Conservation (phyloP, 2,888 invertebrate genomes). For the Frankliniella fusca region DNA sequence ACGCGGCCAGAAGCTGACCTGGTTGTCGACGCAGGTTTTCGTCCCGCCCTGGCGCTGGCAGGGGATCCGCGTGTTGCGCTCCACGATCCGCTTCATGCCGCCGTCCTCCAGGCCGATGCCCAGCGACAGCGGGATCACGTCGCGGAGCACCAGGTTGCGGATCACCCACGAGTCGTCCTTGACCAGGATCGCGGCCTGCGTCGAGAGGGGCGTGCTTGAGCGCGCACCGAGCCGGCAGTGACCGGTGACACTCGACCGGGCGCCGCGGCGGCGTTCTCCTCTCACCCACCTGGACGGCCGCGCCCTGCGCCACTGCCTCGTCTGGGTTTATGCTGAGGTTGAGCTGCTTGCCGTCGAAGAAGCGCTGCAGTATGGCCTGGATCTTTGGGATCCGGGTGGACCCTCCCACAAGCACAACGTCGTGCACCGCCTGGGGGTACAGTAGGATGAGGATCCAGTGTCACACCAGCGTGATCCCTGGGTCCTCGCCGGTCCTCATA, state of each 20-base stretch:
- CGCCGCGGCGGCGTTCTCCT: too few species aligned
- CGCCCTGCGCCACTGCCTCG: slow-evolving; percentile 20
- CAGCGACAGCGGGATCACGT: slow-evolving; percentile 42
- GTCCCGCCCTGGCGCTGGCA: slow-evolving; percentile 22
- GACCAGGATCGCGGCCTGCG: slow-evolving; percentile 16
- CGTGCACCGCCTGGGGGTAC: slow-evolving; percentile 2
- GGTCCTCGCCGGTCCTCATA: neutral
- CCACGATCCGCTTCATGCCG: slow-evolving; percentile 40
- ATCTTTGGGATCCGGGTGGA: slow-evolving; percentile 19
- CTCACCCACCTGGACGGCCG: neutral
- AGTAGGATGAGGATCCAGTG: neutral
- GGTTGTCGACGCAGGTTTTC: slow-evolving; percentile 19
- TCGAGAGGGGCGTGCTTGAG: neutral
- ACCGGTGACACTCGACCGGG: too few species aligned
- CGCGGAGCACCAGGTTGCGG: slow-evolving; percentile 49
- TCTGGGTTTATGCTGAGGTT: slow-evolving; percentile 11
- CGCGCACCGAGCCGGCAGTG: neutral
- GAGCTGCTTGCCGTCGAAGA: slow-evolving; percentile 10
- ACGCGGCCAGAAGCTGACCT: neutral
- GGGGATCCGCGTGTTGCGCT: slow-evolving; percentile 2
- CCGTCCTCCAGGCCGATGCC: slow-evolving; percentile 42
- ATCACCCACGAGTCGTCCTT: slow-evolving; percentile 37
- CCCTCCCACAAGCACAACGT: slow-evolving; percentile 19
- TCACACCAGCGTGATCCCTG: neutral
- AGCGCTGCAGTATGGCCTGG: slow-evolving; percentile 5